Evolutionary conservation across 2,888 invertebrate species (phyloP), one percentile per base, ranked within the genome.

Genomic region (Erebia aethiops): DNA sequence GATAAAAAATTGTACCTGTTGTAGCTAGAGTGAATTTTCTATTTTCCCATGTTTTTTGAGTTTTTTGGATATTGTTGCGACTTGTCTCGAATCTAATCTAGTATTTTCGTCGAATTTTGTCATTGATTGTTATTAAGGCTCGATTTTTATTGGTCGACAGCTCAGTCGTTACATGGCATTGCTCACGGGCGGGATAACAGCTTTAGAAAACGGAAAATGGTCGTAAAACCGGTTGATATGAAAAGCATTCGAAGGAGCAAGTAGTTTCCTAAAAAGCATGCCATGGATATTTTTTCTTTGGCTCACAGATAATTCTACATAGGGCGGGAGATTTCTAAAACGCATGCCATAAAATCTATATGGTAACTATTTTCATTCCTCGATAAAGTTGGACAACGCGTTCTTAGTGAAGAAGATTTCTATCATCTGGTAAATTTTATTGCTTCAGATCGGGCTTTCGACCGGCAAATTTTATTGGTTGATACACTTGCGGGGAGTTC

Each of bases 1-100:
- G 63, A 75, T 75, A 75, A 75, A 75, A 60, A 60, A 70, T 70
- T 87, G 92, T 92, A 92, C 92, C 92, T 92, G 92, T 90, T 18
- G 88, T 92, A 92, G 92, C 87, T 92, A 92, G 92, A 89, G 84
- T 83, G 86, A 92, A 92, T 92, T 92, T 89, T 87, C 83, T 86
- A 83, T 82, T 81, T 84, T 80, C 77, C 76, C 77, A 75, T 77
- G 71, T 72, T 69, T 76, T 78, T 76, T 79, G 74, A 75, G 79
- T 74, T 78, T 79, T 80, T 87, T 87, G 87, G 87, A 90, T 88
- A 88, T 84, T 88, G 88, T 88, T 88, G 88, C 85, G 74, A 70
- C 79, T 62, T 80, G 77, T 79, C 79, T 81, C 77, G 75, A 75
- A 77, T 79, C 64, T 64, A 52, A 49, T 63, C 60, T 80, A 67